Evolutionary conservation across 2,113 vertebrate species (phyloP), one percentile per base, ranked within the genome.

Genomic region (Aptenodytes patagonicus): DNA sequence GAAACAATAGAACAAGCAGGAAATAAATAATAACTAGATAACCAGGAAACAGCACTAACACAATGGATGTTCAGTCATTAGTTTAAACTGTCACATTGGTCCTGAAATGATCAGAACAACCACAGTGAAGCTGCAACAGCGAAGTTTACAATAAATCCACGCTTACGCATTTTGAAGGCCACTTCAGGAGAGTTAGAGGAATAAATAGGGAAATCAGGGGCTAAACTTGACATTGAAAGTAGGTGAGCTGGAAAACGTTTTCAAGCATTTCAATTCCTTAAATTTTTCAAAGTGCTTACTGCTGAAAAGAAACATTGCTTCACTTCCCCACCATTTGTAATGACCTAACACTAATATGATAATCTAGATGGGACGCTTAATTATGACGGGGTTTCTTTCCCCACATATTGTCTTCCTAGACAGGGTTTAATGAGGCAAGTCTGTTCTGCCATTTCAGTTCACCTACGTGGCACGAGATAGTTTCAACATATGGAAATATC

Each of bases 21-120:
- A 86, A 92, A 95, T 94, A 93, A 95, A 94, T 94, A 93, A 95
- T 84, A 92, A 94, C 75, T 84, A 96, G 93, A 96, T 87, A 87
- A 89, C 87, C 89, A 86, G 95, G 64, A 93, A 95, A 90, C 64
- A 95, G 90, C 46, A 73, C 38, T 62, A 47, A 13, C 82, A 95
- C 75, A 83, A 85, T 66, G 57, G 72, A 17, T 65, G 44, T 80
- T 85, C 66, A 61, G 71, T 65, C 81, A 58, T 90, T 95, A 77
- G 87, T 65, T 89, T 73, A 34, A 87, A 71, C 71, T 77, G 69
- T 60, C 46, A 28, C 91, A 61, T 94, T 93, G 87, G 46, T 87
- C 80, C 78, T 87, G 75, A 87, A 95, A 93, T 15, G 80, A 93
- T 92, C 95, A 70, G 83, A 95, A 95, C 86, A 86, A 94, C 55